Base-by-base conservation (phyloP, 2,888 invertebrate species). In the Tenthredo amoena region DNA sequence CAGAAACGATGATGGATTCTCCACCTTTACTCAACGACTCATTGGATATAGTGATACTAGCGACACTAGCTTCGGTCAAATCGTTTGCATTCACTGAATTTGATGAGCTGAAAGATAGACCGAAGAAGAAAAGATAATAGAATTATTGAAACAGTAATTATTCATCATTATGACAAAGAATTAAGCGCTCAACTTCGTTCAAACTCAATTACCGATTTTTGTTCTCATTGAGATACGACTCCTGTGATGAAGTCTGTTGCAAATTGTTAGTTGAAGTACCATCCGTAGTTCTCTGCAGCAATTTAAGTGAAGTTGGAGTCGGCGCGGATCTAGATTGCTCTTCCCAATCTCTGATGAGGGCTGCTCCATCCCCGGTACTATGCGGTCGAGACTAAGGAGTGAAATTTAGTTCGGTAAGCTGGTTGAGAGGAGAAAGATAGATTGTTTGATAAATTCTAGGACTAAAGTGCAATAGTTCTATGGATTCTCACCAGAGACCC, bases 321-420 rank as follows among this genome's bases (percentile, higher is more conserved):
- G 97, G 96, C 7, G 97, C 97, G 74, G 97, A 97, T 91, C 96
- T 95, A 58, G 96, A 95, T 88, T 95, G 96, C 89, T 97, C 96
- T 90, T 96, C 96, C 95, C 95, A 96, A 85, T 96, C 96, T 88
- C 95, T 94, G 84, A 94, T 94, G 85, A 96, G 92, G 87, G 95
- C 94, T 26, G 95, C 95, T 86, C 95, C 95, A 86, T 95, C 95
- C 79, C 94, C 94, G 86, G 95, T 94, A 89, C 95, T 95, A 86
- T 94, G 94, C 7, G 95, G 95, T 50, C 95, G 94, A 92, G 94
- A 94, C 93, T 94, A 86, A 87, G 91, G 77, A 72, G 7, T 31
- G 21, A 15, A 47, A 37, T 74, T 21, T 0, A 34, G 12, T 82
- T 40, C 47, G 31, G 7, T 71, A 37, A 50, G 18, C 10, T 68